phyloP scores from a whole-genome alignment of 2,888 invertebrate genomes.

The Conchocele bisecta region DNA sequence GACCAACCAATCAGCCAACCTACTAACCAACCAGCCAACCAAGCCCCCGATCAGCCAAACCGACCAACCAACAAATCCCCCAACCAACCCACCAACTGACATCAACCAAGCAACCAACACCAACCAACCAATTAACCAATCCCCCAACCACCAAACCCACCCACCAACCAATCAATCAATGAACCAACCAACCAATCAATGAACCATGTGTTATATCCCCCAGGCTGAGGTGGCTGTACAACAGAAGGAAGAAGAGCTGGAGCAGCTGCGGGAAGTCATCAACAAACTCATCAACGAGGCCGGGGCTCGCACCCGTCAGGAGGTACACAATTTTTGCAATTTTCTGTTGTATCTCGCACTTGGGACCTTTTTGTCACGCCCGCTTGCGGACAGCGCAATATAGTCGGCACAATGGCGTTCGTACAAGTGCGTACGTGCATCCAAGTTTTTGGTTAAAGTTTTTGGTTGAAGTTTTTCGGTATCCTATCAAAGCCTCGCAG shows the following conservation, averaged over 20 bases:
- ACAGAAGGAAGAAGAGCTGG: slow-evolving; percentile 78
- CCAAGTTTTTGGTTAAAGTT: too few species aligned
- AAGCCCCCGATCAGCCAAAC: not conserved
- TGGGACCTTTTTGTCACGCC: too few species aligned
- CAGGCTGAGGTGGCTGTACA: slow-evolving; percentile 75
- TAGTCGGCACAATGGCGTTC: too few species aligned
- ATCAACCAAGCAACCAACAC: not conserved
- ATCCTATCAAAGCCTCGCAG: too few species aligned
- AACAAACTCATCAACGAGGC: slow-evolving; percentile 80
- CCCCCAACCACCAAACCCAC: not conserved
- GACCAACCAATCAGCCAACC: not conserved
- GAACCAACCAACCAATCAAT: not conserved
- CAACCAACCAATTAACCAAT: not conserved
- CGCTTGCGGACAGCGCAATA: too few species aligned
- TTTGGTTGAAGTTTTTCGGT: too few species aligned
- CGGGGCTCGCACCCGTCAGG: slow-evolving; percentile 78
- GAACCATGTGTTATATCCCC: not conserved
- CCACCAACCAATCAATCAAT: not conserved
- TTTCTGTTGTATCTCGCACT: too few species aligned
- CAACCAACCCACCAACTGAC: not conserved
- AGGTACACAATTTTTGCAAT: slow-evolving; percentile 64
- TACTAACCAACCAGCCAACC: not conserved
- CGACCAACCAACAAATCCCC: not conserved
- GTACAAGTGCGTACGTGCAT: too few species aligned
- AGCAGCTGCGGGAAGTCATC: slow-evolving; percentile 75